Base-by-base conservation (phyloP, 2,888 invertebrate genomes). In the Caenorhabditis zanzibari region DNA sequence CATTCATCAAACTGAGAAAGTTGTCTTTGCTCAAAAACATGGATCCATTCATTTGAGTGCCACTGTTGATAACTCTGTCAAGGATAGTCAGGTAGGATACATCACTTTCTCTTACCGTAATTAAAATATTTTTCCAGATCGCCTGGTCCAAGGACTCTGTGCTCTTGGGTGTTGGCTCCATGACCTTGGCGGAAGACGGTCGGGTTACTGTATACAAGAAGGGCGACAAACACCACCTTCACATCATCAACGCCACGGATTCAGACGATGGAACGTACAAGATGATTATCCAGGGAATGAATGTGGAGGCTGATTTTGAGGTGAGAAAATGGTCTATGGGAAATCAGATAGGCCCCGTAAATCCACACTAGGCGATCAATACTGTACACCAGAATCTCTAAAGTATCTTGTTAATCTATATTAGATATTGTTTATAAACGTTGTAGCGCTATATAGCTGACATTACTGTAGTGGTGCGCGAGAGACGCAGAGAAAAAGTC, bases 181-280 rank as follows among this genome's bases (percentile, higher is more conserved):
- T 87, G 19, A 61, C 82, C 3, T 47, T 82, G 10, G 59, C 68
- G 10, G 79, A 84, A 10, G 87, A 88, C 49, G 49, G 76, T 3
- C 64, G 89, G 22, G 81, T 89, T 19, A 73, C 66, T 10, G 84
- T 87, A 9, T 88, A 88, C 74, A 81, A 81, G 19, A 81, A 77
- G 22, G 80, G 74, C n/a, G 88, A 87, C 54, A 82, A 88, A 44
- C 88, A 88, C 61, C 85, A 76, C 49, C 68, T 90, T 10, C 75
- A 64, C 22, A 85, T 90, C 41, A 68, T 74, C 22, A 77, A 87
- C 49, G 85, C 82, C 9, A 86, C 82, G 5, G 73, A 84, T 12
- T 41, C 35, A 0, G 90, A 90, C 66, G 85, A 81, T 35, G 89
- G 89, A 68, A 75, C 59, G 2, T 90, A 90, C 64, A 84, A 84